These are phyloP conservation scores for Orthonevra nobilis DNA, from an alignment of 2,888 invertebrate species.

Conservation along the genomic window DNA sequence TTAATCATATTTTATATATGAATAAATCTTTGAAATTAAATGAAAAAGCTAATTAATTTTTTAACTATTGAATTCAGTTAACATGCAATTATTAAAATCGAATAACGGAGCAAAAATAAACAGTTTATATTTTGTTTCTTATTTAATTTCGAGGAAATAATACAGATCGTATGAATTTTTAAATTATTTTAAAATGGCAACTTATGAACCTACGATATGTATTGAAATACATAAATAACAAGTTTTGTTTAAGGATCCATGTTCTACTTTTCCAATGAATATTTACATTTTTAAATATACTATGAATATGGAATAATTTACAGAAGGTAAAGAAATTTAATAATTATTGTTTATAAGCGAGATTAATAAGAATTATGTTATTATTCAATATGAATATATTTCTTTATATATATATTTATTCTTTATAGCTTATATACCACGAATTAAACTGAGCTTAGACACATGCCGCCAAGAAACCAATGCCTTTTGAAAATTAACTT, in stretches of 20 bases:
- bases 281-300: conserved; percentile 28
- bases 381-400: conserved; percentile 46
- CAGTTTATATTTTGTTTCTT: no score
- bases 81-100: conserved; percentile 50
- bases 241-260: no score
- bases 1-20: conserved; percentile 4
- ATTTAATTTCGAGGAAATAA: conserved; percentile 14
- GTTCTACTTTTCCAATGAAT: conserved; percentile 43
- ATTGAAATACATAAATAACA: conserved; percentile 12
- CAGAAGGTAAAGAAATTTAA: conserved; percentile 75
- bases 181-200: conserved; percentile 22
- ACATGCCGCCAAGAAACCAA: conserved; percentile 90
- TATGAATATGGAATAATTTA: conserved; percentile 74
- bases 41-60: conserved; percentile 30
- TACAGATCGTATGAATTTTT: not conserved
- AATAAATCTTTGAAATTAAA: conserved; percentile 20
- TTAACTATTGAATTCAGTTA: conserved; percentile 18
- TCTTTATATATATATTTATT: conserved; percentile 45
- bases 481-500: conserved; percentile 84
- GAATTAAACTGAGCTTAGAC: conserved; percentile 76
- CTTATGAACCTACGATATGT: conserved; percentile 42
- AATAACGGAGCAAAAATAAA: no score
- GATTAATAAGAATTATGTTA: conserved; percentile 13
- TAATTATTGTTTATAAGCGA: conserved; percentile 27
- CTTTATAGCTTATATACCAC: conserved; percentile 66